Evolutionary conservation across 2,888 invertebrate genomes (phyloP).

Genomic region (Meta bourneti): DNA sequence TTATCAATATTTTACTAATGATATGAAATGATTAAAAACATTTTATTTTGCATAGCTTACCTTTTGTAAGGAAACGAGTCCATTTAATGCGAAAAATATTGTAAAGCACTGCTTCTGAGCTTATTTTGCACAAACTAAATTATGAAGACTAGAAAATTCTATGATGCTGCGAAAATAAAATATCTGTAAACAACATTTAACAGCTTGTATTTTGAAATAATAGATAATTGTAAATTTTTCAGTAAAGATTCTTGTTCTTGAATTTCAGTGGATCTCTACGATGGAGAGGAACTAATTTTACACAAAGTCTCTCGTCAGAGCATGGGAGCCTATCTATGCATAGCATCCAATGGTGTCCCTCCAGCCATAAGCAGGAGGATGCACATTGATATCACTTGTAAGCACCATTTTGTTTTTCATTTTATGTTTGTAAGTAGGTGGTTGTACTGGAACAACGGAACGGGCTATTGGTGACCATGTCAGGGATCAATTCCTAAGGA

Average conservation of each 20-base stretch:
- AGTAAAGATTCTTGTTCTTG: not conserved
- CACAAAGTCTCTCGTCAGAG: constrained; percentile 93
- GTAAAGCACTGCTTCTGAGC: not conserved
- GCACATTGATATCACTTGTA: constrained; percentile 79
- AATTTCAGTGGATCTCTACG: constrained; percentile 68
- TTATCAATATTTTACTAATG: too few species aligned
- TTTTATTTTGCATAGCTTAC: not conserved
- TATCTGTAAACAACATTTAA: not conserved
- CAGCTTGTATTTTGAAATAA: not conserved
- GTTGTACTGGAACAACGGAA: not conserved
- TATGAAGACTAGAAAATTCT: not conserved
- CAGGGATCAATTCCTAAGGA: too few species aligned
- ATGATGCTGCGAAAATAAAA: too few species aligned
- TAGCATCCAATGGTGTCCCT: constrained; percentile 95
- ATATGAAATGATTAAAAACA: too few species aligned
- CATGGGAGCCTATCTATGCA: constrained; percentile 95
- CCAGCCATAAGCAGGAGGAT: constrained; percentile 93
- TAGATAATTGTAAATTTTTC: not conserved
- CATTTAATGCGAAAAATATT: not conserved
- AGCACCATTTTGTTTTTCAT: constrained; percentile 34
- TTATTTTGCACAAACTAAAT: not conserved
- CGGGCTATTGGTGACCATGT: too few species aligned
- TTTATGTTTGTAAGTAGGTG: not conserved
- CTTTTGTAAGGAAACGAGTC: not conserved
- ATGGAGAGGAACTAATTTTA: constrained; percentile 90